Conservation (phyloP, 2,113 vertebrate genomes). For the Nyctibius bracteatus region DNA sequence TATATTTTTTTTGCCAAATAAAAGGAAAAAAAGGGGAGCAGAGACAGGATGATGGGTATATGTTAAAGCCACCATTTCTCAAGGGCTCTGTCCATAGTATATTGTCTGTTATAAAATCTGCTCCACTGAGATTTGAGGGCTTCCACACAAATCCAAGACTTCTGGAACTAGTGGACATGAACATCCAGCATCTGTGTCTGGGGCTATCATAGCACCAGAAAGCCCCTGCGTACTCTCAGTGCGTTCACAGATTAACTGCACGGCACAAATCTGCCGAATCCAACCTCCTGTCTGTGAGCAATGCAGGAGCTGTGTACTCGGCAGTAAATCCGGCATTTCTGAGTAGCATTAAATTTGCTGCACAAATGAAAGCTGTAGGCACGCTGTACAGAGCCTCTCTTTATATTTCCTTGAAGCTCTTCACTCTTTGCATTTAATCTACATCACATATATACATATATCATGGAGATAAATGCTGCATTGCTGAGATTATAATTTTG, state of each 20-base stretch:
- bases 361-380: neutral
- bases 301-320: neutral
- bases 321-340: neutral
- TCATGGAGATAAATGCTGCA: neutral
- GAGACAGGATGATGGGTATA: neutral
- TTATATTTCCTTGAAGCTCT: neutral
- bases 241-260: fast-evolving
- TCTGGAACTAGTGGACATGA: neutral
- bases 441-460: neutral
- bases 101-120: neutral
- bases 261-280: neutral
- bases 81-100: neutral
- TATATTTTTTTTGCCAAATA: neutral
- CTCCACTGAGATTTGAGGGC: neutral
- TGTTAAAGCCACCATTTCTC: neutral
- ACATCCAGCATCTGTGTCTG: neutral
- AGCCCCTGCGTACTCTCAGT: neutral
- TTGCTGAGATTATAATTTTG: neutral
- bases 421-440: neutral
- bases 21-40: neutral
- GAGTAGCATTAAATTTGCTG: neutral
- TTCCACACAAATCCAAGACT: neutral
- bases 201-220: neutral
- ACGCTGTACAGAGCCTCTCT: neutral
- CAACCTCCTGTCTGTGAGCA: neutral